A percentile compares a stretch with the other conserved stretches of the same genome.
These are phyloP conservation scores for Cynocephalus volans DNA, from an alignment of 2,113 vertebrate species.

Conservation along the genomic window DNA sequence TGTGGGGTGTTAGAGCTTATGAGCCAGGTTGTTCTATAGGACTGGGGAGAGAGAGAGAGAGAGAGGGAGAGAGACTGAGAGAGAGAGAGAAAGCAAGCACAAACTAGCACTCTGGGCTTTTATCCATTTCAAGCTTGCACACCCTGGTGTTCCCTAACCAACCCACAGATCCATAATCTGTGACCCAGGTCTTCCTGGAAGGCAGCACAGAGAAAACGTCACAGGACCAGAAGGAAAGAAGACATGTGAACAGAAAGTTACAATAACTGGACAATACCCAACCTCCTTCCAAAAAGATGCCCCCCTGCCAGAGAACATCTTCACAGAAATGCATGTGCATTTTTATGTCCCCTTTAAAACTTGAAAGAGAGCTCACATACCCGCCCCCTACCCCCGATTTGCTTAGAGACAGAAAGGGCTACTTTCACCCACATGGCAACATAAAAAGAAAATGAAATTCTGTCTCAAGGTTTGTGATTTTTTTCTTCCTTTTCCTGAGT, in stretches of 20 bases:
- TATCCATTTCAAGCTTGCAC: not conserved
- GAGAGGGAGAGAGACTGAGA: too few species aligned
- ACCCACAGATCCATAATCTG: not conserved
- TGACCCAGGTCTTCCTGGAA: not conserved
- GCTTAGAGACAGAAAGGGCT: slow-evolving; percentile 30
- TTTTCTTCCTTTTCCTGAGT: slow-evolving; percentile 82
- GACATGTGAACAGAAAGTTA: not conserved
- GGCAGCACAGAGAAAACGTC: not conserved
- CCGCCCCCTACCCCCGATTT: not conserved
- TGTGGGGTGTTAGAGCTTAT: not conserved
- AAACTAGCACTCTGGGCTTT: not conserved
- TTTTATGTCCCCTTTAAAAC: slow-evolving; percentile 83
- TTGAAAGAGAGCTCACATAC: slow-evolving; percentile 77
- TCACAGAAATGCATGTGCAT: slow-evolving; percentile 73
- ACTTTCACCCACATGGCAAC: slow-evolving; percentile 74
- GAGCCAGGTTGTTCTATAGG: not conserved
- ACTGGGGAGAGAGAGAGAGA: too few species aligned
- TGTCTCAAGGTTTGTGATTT: slow-evolving; percentile 83
- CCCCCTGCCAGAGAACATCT: slow-evolving; percentile 34
- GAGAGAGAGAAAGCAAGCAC: too few species aligned
- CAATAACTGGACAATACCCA: slow-evolving; percentile 43
- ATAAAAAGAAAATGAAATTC: slow-evolving; percentile 89
- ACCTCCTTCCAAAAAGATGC: slow-evolving; percentile 55
- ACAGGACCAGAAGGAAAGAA: slow-evolving; percentile 35
- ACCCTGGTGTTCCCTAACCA: not conserved